Evolutionary conservation across 2,113 vertebrate species (phyloP), one percentile per base, ranked within the genome.

Genomic region (Chrysochloris asiatica): DNA sequence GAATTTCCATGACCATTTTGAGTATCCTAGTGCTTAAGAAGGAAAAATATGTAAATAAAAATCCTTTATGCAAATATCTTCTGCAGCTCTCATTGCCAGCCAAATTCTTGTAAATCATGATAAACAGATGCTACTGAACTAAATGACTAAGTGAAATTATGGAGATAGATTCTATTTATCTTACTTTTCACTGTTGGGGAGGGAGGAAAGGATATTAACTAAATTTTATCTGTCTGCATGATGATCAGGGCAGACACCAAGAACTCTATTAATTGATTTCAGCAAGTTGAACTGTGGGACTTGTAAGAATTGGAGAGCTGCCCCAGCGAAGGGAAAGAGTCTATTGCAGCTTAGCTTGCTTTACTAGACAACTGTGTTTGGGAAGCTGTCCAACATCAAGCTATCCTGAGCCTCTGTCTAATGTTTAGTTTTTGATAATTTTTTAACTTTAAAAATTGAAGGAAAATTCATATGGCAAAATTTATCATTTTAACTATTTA

Each of bases 1-100:
- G 97, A 50, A 97, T 98, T 95, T 98, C 97, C 89, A 26, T 98
- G 96, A 52, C 98, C 97, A 3, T 97, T 96, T 90, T 98, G 97
- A 95, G 97, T 96, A 97, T 98, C 97, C n/a, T 98, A 98, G 48
- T 97, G 95, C 63, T 87, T 83, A 73, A 86, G 69, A 79, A 95
- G 78, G 45, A 88, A 96, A 95, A 96, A 96, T 94, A 95, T 94
- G 93, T 93, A 96, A 95, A 96, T 96, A 95, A 95, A 94, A 95
- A 94, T 95, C 82, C 76, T 93, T 90, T 95, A 90, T 97, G 95
- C 76, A 96, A 93, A 96, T 97, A n/a, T 21, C 90, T 93, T 69
- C 86, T 86, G 43, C 38, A 88, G 47, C 48, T 94, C 91, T 95
- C 80, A 56, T 94, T 94, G 88, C 95, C 88, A 96, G 88, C 92